Evolutionary conservation across 2,888 invertebrate genomes (phyloP), one percentile per base, ranked within the genome.

Genomic region (Aleiodes alternator): DNA sequence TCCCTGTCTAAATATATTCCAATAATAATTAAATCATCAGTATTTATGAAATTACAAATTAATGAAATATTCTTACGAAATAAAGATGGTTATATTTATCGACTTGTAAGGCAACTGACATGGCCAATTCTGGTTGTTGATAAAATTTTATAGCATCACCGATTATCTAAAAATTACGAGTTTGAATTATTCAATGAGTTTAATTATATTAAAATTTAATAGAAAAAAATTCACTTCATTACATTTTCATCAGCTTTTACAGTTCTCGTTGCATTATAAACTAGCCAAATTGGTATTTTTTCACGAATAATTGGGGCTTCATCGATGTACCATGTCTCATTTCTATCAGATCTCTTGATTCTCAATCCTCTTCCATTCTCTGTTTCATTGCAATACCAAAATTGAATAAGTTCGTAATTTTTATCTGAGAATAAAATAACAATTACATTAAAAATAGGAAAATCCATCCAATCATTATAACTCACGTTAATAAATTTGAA

Each of bases 391-490:
- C 38, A 3, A 43, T 61, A 43, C 14, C 12, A 16, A 43, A 61
- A 61, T 61, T 43, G n/a, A 7, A 61, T 43, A 43, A 61, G 38
- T 61, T 61, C 14, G 43, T 61, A 61, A 61, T 61, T 14, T 7
- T 7, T 16, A 38, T 61, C 61, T 61, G 61, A n/a, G 7, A 59
- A 59, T 11, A 12, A 34, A 34, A 3, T 53, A 5, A 51, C 4
- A 14, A 53, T 14, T 2, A 23, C 1, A 53, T 53, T 11, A 12
- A 53, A 53, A 53, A 14, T 23, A 23, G 2, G 23, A 53, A 53
- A 14, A 11, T 14, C 12, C 12, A 53, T 53, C 9, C 4, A 14
- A 53, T 11, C n/a, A 53, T 14, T 53, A 23, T 23, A 23, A 23
- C 2, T 23, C 23, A 23, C 23, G 23, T 23, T 23, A 1, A 1